Evolutionary conservation across 23 tunicate genomes (phyloP), one percentile per base, ranked within the genome.

Genomic region (Clavelina lepadiformis): DNA sequence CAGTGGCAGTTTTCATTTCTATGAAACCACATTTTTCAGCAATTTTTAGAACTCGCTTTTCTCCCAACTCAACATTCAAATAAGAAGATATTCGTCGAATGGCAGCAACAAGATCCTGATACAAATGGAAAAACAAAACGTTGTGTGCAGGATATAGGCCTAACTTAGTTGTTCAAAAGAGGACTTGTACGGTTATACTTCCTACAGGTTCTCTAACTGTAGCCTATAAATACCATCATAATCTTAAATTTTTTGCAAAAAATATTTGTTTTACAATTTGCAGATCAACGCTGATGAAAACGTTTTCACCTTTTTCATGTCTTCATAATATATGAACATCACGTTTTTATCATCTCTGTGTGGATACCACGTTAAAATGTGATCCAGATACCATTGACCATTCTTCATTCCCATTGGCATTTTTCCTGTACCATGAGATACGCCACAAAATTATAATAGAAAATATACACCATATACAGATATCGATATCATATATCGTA

Each of bases 311-410:
- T 62, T 62, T 51, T 74, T 74, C 71, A 74, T 62, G 31, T 74
- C 80, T 74, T 74, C 80, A 49, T 62, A 74, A 51, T 50, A 62
- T 6, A 74, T 37, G 38, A 50, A 50, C 23, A 60, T 29, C 11
- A 74, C 80, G 35, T 74, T 74, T 34, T 62, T 74, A 19, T 63
- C 57, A 23, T 74, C 70, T 32, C 23, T 51, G 55, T 74, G 54
- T 49, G 38, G 26, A 35, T 74, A 26, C 80, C 80, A 74, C 0
- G 69, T 32, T 31, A 45, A 44, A 33, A 74, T 34, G 29, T 74
- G 65, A 23, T 74, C 80, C 1, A 74, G 33, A 49, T 74, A 74
- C 80, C 80, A 74, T 35, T 74, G 61, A 2, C 80, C 80, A 21
- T 61, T 60, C 33, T 58, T 33, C 38, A 74, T 15, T 44, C 62